phyloP scores from a whole-genome alignment of 2,113 vertebrate genomes.

The Sciurus niger region DNA sequence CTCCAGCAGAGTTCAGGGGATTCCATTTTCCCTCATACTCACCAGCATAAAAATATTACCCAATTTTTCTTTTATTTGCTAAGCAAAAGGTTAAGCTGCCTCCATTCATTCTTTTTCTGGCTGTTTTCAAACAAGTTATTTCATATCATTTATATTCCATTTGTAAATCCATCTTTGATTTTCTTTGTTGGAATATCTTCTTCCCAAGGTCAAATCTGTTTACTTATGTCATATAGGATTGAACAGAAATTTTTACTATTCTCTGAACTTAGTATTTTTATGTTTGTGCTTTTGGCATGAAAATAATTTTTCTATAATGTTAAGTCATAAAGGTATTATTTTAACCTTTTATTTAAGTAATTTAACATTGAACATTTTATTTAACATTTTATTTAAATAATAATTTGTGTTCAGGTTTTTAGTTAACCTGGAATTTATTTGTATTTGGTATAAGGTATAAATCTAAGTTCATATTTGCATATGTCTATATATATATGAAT shows the following conservation, averaged over 20 bases:
- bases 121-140: not conserved
- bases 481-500: not conserved
- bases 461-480: not conserved
- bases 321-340: slow-evolving; percentile 4
- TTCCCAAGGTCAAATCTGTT: not conserved
- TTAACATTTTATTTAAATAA: not conserved
- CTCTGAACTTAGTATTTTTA: not conserved
- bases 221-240: not conserved
- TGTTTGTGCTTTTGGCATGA: not conserved
- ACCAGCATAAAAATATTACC: no score
- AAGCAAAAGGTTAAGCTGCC: not conserved
- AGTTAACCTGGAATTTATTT: not conserved
- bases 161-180: not conserved
- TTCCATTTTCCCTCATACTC: not conserved
- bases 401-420: not conserved
- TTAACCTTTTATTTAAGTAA: not conserved
- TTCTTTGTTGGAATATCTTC: not conserved
- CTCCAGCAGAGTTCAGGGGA: accelerated
- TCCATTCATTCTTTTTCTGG: not conserved
- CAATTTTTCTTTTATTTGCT: not conserved
- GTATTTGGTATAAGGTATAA: not conserved
- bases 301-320: not conserved
- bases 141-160: not conserved
- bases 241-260: not conserved
- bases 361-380: not conserved